These are phyloP conservation scores for Pseudomyrmex cubaensis DNA, from an alignment of 1,140 invertebrate species.

Conservation along the genomic window DNA sequence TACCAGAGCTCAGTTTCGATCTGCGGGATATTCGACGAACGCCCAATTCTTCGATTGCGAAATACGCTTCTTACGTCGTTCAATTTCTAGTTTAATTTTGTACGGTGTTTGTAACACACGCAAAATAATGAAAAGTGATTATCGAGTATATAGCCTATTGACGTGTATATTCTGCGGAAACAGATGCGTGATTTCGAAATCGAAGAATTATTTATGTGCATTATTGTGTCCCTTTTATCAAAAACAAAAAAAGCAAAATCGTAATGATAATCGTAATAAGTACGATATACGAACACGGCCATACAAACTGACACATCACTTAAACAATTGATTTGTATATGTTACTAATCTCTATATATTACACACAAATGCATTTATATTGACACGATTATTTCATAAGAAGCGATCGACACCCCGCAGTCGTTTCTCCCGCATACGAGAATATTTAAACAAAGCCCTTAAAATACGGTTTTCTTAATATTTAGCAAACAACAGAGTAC, in stretches of 20 bases:
- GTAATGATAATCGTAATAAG: slow-evolving; percentile 6
- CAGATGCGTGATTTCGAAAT: slow-evolving; percentile 31
- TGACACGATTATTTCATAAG: slow-evolving; percentile 13
- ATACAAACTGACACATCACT: slow-evolving; percentile 20
- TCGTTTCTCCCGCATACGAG: slow-evolving; percentile 68
- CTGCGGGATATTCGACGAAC: slow-evolving; percentile 40
- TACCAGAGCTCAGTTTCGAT: slow-evolving; percentile 46
- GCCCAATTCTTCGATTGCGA: slow-evolving; percentile 29
- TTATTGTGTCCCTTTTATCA: slow-evolving; percentile 12
- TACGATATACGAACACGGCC: background rate
- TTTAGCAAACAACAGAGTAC: slow-evolving; percentile 64
- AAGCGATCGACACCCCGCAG: slow-evolving; percentile 39
- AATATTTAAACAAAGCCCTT: slow-evolving; percentile 66
- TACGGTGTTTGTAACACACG: background rate
- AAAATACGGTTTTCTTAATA: slow-evolving; percentile 74
- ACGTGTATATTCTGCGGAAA: background rate
- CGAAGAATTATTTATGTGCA: slow-evolving; percentile 34
- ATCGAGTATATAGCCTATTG: slow-evolving; percentile 2
- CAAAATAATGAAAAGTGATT: background rate
- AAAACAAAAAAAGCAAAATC: background rate
- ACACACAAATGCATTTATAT: slow-evolving; percentile 20
- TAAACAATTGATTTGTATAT: slow-evolving; percentile 32
- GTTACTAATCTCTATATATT: background rate
- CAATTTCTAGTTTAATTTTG: slow-evolving; percentile 5
- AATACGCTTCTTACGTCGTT: slow-evolving; percentile 16